Conservation (phyloP, 2,797 vertebrate species). For the Lepilemur septentrionalis region DNA sequence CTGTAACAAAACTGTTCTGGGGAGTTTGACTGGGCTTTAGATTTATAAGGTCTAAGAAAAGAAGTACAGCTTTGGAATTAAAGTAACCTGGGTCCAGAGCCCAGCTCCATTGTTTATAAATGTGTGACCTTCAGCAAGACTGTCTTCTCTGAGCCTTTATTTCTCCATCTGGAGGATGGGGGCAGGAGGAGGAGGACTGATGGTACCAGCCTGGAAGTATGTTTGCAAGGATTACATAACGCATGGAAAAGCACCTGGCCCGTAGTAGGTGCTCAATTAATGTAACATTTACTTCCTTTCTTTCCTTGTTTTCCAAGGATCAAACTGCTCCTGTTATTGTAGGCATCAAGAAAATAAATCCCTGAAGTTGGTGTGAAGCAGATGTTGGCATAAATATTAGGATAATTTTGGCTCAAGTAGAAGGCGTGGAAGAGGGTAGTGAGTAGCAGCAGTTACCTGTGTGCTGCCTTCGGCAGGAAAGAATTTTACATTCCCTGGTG, state of each 20-base stretch:
- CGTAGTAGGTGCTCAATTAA: background rate
- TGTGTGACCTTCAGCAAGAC: background rate
- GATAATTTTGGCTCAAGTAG: background rate
- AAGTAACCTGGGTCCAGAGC: background rate
- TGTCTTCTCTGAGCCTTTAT: background rate
- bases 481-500: background rate
- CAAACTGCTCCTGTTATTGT: background rate
- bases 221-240: background rate
- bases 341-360: background rate
- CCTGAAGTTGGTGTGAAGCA: background rate
- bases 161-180: background rate
- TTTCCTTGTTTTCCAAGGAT: background rate
- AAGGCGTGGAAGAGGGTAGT: too few relatives aligned
- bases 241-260: background rate
- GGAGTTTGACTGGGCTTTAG: background rate
- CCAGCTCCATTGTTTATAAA: background rate
- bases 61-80: background rate
- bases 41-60: background rate
- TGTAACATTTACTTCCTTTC: background rate
- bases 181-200: rapidly evolving
- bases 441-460: background rate
- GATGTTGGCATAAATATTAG: background rate
- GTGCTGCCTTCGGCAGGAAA: background rate
- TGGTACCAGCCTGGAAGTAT: background rate
- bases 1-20: background rate